These are phyloP conservation scores for Passer domesticus DNA, from an alignment of 2,113 vertebrate genomes.

Conservation along the genomic window DNA sequence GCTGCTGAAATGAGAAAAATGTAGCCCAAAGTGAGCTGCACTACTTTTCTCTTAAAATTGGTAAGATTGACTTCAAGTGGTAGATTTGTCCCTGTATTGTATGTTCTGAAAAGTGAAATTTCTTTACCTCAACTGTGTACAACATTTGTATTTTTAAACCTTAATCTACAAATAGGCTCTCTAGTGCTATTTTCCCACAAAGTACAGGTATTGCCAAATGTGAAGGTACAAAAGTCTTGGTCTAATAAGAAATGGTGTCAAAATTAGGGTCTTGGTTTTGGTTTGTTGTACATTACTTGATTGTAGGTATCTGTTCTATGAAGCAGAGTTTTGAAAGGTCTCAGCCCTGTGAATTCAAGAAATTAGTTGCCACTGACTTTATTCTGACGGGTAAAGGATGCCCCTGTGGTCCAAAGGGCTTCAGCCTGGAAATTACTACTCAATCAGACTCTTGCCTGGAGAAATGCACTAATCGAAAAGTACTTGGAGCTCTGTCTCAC, in stretches of 20 bases:
- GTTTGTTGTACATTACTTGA: background rate
- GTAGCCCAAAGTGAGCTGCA: background rate
- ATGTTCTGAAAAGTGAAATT: background rate
- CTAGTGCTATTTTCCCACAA: background rate
- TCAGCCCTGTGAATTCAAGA: background rate
- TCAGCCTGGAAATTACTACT: conserved; percentile 38
- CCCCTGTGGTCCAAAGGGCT: background rate
- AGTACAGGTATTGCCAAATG: background rate
- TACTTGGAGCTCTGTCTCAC: background rate
- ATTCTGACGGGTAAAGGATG: background rate
- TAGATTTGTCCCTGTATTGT: background rate
- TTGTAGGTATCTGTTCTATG: background rate
- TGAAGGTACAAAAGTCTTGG: background rate
- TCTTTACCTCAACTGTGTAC: background rate
- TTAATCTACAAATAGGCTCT: background rate
- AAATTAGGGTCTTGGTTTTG: background rate
- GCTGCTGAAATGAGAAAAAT: background rate
- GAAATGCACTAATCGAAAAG: conserved; percentile 25
- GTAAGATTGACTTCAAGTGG: background rate
- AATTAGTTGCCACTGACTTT: background rate
- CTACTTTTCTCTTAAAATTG: background rate
- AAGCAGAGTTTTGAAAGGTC: background rate
- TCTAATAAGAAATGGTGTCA: background rate
- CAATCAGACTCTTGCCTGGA: background rate
- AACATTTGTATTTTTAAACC: background rate